Conservation (phyloP, 2,888 invertebrate species). For the Ophion ventricosus region DNA sequence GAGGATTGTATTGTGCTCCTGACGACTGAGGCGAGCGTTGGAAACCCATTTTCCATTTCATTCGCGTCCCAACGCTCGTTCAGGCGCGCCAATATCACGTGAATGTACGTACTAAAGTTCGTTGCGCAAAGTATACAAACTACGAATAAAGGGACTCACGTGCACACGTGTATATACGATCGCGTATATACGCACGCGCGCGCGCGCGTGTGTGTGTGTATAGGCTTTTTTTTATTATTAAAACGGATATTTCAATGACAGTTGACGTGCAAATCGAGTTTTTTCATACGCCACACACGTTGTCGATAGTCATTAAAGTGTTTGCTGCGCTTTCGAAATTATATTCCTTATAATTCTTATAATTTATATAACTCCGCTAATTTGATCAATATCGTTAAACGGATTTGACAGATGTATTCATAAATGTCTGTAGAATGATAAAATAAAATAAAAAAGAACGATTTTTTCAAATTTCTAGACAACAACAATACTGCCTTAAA, state of each 20-base stretch:
- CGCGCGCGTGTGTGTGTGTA: background rate
- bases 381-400: no score
- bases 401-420: no score
- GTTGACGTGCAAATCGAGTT: conserved; percentile 32
- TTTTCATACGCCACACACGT: conserved; percentile 9
- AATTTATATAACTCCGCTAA: no score
- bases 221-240: conserved; percentile 19
- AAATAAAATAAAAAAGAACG: no score
- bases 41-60: conserved; percentile 58
- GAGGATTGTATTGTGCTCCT: conserved; percentile 26
- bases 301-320: conserved; percentile 31
- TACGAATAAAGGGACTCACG: background rate
- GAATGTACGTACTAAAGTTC: conserved; percentile 50
- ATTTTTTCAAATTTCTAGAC: no score
- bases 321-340: no score
- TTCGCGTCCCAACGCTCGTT: conserved; percentile 43
- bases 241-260: conserved; percentile 38
- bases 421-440: no score
- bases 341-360: no score
- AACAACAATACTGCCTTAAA: no score
- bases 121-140: conserved; percentile 28
- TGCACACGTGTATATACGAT: no score
- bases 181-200: background rate
- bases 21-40: conserved; percentile 34
- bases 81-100: conserved; percentile 40